Conservation (phyloP, 2,797 vertebrate genomes). For the Sebastes jordani region DNA sequence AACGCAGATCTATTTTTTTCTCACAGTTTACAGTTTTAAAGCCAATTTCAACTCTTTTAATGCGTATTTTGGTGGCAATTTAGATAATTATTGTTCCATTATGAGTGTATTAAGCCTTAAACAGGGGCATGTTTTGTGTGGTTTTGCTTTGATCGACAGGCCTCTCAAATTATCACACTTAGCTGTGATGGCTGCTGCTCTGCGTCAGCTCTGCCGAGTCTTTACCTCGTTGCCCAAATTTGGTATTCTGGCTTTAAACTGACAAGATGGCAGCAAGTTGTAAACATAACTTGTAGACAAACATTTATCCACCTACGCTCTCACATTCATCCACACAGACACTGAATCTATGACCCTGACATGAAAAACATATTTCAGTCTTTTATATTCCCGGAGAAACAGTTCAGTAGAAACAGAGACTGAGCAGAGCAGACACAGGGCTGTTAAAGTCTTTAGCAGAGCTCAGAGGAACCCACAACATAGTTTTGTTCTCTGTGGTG, state of each 20-base stretch:
- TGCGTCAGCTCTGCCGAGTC: not conserved
- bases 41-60: not conserved
- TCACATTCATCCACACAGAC: not conserved
- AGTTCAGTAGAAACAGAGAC: constrained; percentile 27
- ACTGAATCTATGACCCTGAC: constrained; percentile 16
- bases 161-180: not conserved
- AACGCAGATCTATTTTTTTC: not conserved
- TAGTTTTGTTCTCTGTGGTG: constrained; percentile 58
- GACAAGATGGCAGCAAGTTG: not conserved
- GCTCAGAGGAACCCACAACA: constrained; percentile 64
- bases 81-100: not conserved
- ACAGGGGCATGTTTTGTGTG: not conserved
- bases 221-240: constrained; percentile 12
- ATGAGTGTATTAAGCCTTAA: constrained; percentile 5
- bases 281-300: constrained; percentile 4
- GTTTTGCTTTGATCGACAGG: not conserved
- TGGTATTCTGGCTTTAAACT: constrained; percentile 18
- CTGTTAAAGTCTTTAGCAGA: constrained; percentile 69
- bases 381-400: constrained; percentile 26
- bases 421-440: constrained; percentile 31
- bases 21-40: not conserved
- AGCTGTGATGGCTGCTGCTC: not conserved
- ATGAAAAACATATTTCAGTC: constrained; percentile 18
- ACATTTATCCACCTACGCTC: constrained; percentile 29
- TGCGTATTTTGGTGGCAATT: not conserved